Conservation (phyloP, 1,140 invertebrate species). For the Pogonomyrmex californicus region DNA sequence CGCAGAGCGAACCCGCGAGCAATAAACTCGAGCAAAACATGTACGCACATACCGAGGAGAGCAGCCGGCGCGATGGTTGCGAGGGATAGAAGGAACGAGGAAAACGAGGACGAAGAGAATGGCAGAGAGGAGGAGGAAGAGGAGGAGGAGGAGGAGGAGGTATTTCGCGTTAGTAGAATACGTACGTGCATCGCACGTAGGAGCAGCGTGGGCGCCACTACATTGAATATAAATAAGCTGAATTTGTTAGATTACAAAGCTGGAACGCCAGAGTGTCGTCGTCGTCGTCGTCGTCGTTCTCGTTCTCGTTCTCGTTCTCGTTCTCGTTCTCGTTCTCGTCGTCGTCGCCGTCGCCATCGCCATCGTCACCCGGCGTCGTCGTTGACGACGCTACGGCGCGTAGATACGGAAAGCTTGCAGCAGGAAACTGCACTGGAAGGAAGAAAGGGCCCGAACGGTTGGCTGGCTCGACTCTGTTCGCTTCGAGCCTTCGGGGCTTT, state of each 20-base stretch:
- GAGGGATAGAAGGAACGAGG: not conserved
- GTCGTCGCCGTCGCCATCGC: conserved; percentile 15
- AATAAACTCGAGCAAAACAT: conserved; percentile 76
- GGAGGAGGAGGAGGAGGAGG: not conserved
- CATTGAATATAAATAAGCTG: conserved; percentile 79
- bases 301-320: not conserved
- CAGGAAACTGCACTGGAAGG: conserved; percentile 32
- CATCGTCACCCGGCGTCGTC: not conserved
- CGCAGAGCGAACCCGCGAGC: conserved; percentile 67
- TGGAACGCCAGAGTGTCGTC: conserved; percentile 66
- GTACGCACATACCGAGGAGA: conserved; percentile 67
- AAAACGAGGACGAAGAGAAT: not conserved
- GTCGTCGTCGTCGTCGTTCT: conserved; percentile 18
- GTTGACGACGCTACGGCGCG: not conserved
- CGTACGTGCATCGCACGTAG: conserved; percentile 76
- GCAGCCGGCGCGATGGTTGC: conserved; percentile 35
- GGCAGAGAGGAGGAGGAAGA: not conserved
- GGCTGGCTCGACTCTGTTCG: conserved; percentile 40
- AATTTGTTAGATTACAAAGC: conserved; percentile 79
- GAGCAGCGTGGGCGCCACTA: conserved; percentile 70
- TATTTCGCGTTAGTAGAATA: conserved; percentile 76
- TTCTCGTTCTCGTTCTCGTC: not conserved
- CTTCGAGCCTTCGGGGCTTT: conserved; percentile 67
- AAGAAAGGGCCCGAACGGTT: conserved; percentile 62
- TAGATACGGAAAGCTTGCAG: conserved; percentile 29